Conservation (phyloP, 2,797 vertebrate genomes). For the Dromococcyx pavoninus region DNA sequence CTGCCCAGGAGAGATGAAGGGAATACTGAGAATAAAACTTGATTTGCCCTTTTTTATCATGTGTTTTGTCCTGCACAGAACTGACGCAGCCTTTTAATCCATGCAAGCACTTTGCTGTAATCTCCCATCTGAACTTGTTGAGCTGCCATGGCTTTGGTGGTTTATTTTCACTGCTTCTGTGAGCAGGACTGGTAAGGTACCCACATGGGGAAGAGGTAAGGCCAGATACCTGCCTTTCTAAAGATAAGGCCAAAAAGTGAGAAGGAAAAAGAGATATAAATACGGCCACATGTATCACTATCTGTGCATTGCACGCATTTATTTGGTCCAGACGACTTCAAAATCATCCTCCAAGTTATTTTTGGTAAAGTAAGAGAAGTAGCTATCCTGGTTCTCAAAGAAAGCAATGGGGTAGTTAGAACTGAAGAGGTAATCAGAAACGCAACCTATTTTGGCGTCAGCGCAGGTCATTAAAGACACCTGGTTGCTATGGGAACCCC, state of each 20-base stretch:
- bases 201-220: not conserved
- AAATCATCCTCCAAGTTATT: not conserved
- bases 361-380: not conserved
- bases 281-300: not conserved
- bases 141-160: not conserved
- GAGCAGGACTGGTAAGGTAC: not conserved
- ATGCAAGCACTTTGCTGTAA: not conserved
- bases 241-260: not conserved
- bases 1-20: not conserved
- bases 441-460: not conserved
- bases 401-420: not conserved
- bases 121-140: not conserved
- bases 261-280: not conserved
- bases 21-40: not conserved
- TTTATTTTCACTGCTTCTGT: not conserved
- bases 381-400: not conserved
- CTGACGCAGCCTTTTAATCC: not conserved
- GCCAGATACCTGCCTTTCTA: not conserved
- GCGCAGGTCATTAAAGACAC: not conserved
- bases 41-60: not conserved
- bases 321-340: not conserved
- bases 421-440: not conserved
- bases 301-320: not conserved
- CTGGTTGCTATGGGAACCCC: constrained; percentile 16
- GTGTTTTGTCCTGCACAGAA: not conserved